A percentile compares a stretch with the other conserved stretches of the same genome.
Conservation (phyloP, 2,888 invertebrate species). For the Parapristionchus giblindavisi region DNA sequence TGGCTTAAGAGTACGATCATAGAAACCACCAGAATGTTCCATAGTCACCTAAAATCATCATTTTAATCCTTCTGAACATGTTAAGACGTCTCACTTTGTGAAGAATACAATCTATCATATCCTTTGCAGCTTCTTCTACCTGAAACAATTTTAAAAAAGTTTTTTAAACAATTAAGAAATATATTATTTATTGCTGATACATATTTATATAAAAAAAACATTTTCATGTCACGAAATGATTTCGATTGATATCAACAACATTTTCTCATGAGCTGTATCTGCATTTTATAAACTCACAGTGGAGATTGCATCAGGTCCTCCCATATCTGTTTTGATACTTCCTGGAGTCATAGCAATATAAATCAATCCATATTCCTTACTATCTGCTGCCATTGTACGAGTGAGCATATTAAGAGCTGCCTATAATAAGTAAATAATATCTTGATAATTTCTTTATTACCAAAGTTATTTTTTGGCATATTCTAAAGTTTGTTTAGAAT, state of each 20-base stretch:
- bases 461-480: too few relatives aligned
- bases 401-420: slow-evolving; percentile 33
- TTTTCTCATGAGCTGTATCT: too few relatives aligned
- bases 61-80: too few relatives aligned
- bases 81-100: neutral
- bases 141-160: neutral
- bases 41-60: slow-evolving; percentile 9
- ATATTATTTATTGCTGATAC: too few relatives aligned
- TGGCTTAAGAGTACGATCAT: slow-evolving; percentile 9
- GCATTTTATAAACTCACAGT: too few relatives aligned
- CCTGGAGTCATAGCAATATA: slow-evolving; percentile 23
- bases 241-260: too few relatives aligned
- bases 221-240: neutral
- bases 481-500: too few relatives aligned
- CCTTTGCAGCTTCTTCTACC: slow-evolving; percentile 20
- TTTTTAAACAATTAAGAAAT: too few relatives aligned
- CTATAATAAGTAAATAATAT: neutral
- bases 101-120: slow-evolving; percentile 26
- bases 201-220: neutral
- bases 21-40: slow-evolving; percentile 26
- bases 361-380: neutral
- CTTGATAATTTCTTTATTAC: neutral
- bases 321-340: slow-evolving; percentile 4
- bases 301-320: neutral
- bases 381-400: slow-evolving; percentile 26